Conservation (phyloP, 2,113 vertebrate genomes). For the Microcebus jonahi region DNA sequence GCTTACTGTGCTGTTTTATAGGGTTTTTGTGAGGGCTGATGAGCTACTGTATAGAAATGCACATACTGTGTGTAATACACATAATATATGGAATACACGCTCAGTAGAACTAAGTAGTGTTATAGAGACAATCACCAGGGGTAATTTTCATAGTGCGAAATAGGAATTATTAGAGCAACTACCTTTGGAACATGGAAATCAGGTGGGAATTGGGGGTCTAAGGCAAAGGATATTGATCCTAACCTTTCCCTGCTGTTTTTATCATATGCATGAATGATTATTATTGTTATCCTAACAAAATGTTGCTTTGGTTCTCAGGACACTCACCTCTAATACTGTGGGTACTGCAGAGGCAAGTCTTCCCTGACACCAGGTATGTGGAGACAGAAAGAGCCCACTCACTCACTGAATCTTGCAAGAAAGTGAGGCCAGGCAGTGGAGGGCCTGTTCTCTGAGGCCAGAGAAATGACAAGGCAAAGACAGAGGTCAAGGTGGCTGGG, state of each 20-base stretch:
- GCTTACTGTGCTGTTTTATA: too few relatives aligned
- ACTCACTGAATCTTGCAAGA: background rate
- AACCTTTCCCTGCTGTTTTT: background rate
- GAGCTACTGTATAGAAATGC: background rate
- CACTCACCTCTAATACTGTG: background rate
- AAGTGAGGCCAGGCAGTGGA: background rate
- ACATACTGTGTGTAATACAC: background rate
- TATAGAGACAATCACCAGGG: background rate
- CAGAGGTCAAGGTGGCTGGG: background rate
- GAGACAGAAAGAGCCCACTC: background rate
- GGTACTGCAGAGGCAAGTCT: background rate
- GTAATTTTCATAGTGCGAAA: background rate
- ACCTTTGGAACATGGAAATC: background rate
- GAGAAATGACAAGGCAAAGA: background rate
- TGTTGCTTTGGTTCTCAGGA: background rate
- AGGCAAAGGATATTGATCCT: background rate
- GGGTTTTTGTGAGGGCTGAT: background rate
- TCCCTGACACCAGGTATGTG: background rate
- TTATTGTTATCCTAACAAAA: background rate
- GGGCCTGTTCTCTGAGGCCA: background rate
- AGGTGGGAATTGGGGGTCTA: accelerated
- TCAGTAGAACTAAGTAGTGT: background rate
- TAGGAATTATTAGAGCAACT: background rate
- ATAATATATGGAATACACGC: background rate
- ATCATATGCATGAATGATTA: too few relatives aligned